Evolutionary conservation across 2,888 invertebrate species (phyloP).

Genomic region (Dryocosmus kuriphilus): DNA sequence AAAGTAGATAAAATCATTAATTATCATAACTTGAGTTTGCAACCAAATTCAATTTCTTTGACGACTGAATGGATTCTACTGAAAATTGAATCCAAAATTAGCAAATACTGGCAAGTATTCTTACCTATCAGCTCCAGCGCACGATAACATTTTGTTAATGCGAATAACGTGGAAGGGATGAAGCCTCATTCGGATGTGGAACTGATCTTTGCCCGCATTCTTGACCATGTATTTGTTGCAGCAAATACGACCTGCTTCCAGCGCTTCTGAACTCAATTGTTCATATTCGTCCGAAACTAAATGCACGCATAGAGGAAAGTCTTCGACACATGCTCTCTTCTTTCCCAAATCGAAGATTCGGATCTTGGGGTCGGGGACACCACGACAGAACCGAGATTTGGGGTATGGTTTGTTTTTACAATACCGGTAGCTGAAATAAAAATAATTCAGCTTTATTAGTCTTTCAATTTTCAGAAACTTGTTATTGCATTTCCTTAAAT

Average conservation of each 20-base stretch:
- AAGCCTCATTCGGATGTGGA: constrained; percentile 98
- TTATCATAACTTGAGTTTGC: too few species aligned
- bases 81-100: too few species aligned
- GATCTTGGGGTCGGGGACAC: constrained; percentile 99
- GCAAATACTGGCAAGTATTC: not conserved
- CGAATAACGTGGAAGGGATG: constrained; percentile 99
- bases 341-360: constrained; percentile 99
- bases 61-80: too few species aligned
- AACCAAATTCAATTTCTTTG: too few species aligned
- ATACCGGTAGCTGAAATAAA: constrained; percentile 94
- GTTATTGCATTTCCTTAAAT: too few species aligned
- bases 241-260: constrained; percentile 99
- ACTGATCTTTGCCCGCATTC: constrained; percentile 99
- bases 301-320: constrained; percentile 99
- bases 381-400: constrained; percentile 99
- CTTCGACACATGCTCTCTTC: constrained; percentile 97
- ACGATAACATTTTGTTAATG: constrained; percentile 99
- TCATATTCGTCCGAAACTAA: constrained; percentile 99
- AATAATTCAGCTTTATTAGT: too few species aligned
- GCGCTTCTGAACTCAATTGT: constrained; percentile 98
- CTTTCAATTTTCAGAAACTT: too few species aligned
- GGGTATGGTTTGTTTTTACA: constrained; percentile 99
- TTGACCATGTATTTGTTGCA: constrained; percentile 99
- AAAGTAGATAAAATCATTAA: too few species aligned
- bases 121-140: constrained; percentile 99